Evolutionary conservation across 1,140 invertebrate genomes (phyloP).

Genomic region (Lordiphosa clarofinis): DNA sequence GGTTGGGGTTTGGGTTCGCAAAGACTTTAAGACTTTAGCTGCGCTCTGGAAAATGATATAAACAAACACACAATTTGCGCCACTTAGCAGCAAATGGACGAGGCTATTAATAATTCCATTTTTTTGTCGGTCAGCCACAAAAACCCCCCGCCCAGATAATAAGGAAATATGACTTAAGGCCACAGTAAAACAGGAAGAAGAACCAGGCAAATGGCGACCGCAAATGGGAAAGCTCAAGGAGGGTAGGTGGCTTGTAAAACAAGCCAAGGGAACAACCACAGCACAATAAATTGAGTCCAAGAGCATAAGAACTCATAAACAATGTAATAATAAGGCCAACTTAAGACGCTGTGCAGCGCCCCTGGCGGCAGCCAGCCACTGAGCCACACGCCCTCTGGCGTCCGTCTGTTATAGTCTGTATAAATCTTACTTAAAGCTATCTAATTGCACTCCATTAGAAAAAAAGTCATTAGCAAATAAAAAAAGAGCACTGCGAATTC

Average conservation of each 20-base stretch:
- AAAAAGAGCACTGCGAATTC: not conserved
- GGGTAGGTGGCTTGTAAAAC: constrained; percentile 52
- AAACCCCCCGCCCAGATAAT: constrained; percentile 50
- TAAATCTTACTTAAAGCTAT: constrained; percentile 70
- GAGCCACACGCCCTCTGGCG: constrained; percentile 14
- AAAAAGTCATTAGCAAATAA: constrained; percentile 58
- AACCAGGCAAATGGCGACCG: constrained; percentile 33
- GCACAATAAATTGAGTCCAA: constrained; percentile 54
- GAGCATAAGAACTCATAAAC: constrained; percentile 62
- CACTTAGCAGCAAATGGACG: constrained; percentile 76
- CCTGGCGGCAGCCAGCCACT: constrained; percentile 16
- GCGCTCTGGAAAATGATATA: constrained; percentile 64
- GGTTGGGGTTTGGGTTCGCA: not conserved
- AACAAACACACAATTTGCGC: constrained; percentile 77
- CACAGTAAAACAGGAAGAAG: constrained; percentile 31
- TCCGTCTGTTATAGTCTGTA: constrained; percentile 17
- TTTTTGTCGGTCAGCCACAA: constrained; percentile 45
- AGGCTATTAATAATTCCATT: constrained; percentile 74
- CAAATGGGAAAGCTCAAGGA: constrained; percentile 32
- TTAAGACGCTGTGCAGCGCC: constrained; percentile 28
- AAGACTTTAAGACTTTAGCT: constrained; percentile 46
- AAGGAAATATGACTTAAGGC: constrained; percentile 73
- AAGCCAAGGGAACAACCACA: constrained; percentile 45
- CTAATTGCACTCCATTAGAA: constrained; percentile 68
- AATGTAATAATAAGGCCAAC: constrained; percentile 76